Conservation (phyloP, 2,797 vertebrate genomes). For the Hybognathus amarus region DNA sequence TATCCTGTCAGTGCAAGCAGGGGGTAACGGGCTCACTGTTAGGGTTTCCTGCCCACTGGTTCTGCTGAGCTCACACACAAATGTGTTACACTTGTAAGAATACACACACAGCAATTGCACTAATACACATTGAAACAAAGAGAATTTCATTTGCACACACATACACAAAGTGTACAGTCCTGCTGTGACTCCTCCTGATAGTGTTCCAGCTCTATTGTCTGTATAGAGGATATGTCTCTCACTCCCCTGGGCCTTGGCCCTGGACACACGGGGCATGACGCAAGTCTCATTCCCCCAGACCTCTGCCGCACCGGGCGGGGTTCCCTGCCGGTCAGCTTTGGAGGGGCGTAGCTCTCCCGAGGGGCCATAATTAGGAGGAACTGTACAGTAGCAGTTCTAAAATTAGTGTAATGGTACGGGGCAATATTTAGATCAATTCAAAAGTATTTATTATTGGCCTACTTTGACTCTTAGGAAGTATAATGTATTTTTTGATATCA, state of each 20-base stretch:
- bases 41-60: constrained; percentile 76
- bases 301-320: constrained; percentile 81
- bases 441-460: neutral
- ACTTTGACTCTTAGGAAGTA: neutral
- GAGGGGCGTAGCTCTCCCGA: constrained; percentile 72
- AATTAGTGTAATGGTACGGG: constrained; percentile 40
- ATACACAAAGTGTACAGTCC: constrained; percentile 63
- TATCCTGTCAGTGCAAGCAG: constrained; percentile 77
- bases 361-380: constrained; percentile 75
- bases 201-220: constrained; percentile 85
- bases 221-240: constrained; percentile 83
- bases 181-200: constrained; percentile 77
- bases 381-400: constrained; percentile 67
- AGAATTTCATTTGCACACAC: constrained; percentile 22
- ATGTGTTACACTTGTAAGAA: constrained; percentile 16
- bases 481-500: neutral
- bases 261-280: constrained; percentile 84
- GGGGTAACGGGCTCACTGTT: constrained; percentile 75
- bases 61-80: constrained; percentile 71
- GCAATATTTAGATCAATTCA: constrained; percentile 23
- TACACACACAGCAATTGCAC: constrained; percentile 29
- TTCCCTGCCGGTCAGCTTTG: constrained; percentile 67
- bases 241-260: constrained; percentile 78
- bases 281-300: constrained; percentile 80
- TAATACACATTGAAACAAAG: constrained; percentile 32